Evolutionary conservation across 2,888 invertebrate genomes (phyloP), one percentile per base, ranked within the genome.

Genomic region (Campaea margaritaria): DNA sequence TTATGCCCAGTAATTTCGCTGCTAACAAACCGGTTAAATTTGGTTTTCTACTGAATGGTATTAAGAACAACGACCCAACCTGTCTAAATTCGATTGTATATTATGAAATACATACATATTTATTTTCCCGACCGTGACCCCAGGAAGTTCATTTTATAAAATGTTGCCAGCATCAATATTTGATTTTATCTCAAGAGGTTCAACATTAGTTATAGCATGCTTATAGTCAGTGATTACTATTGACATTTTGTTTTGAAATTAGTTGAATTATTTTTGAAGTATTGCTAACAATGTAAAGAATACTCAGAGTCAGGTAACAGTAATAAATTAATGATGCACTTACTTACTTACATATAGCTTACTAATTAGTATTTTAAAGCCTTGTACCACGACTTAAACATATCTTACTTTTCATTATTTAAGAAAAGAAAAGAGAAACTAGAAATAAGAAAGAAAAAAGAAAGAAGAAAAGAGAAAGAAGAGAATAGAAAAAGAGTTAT

Each of bases 151-250:
- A 44, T 31, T 14, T 16, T 28, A 50, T 39, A 15, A 13, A 31
- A 10, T 10, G 10, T 9, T 31, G 48, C 42, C 39, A 31, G 31
- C 34, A 51, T 51, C 51, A 14, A 28, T 47, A 47, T 9, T 47
- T 38, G 52, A 58, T 58, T 58, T 43, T n/a, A 46, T 58, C 41
- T 51, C 14, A 46, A 51, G 39, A 50, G 31, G 47, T 16, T 47
- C n/a, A 48, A 14, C 48, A 49, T 59, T 39, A 39, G 48, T 51
- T 42, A 51, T 57, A 39, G 34, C 36, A n/a, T 8, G 14, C n/a
- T n/a, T n/a, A n/a, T n/a, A n/a, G n/a, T n/a, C 14, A 31, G 31
- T 71, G 69, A 72, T 74, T 73, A 66, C 72, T 44, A 69, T 59
- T 74, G 76, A 70, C 72, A 76, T 77, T n/a, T 73, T 52, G 58